These are phyloP conservation scores for Aphelenchoides fujianensis DNA, from an alignment of 1,140 invertebrate genomes.

Conservation along the genomic window DNA sequence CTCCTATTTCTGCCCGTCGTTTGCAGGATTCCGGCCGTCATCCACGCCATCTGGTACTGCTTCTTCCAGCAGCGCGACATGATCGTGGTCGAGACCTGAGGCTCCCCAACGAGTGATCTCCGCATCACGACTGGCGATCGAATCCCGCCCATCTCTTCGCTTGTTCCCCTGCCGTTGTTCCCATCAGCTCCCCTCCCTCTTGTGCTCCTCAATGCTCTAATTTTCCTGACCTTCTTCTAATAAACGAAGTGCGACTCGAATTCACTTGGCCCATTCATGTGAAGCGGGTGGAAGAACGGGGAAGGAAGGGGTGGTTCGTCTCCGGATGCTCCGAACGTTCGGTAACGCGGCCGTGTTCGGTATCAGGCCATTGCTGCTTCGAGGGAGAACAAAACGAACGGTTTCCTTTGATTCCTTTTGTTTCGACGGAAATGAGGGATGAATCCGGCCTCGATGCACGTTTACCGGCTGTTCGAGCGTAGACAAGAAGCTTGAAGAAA, in stretches of 20 bases:
- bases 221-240: background rate
- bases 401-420: no score
- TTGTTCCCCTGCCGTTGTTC: background rate
- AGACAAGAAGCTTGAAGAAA: no score
- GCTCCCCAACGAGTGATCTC: background rate
- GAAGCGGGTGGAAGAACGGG: background rate
- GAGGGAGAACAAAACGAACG: background rate
- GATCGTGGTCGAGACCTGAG: background rate
- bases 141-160: background rate
- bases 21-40: constrained; percentile 31
- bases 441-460: no score
- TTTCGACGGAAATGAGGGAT: no score
- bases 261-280: background rate
- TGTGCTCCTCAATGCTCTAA: background rate
- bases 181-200: background rate
- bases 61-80: constrained; percentile 9
- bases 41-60: constrained; percentile 39
- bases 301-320: background rate
- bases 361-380: background rate
- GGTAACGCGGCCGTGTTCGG: no score
- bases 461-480: no score
- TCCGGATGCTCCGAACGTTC: no score
- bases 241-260: background rate
- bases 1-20: no score
- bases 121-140: background rate